Evolutionary conservation across 1,140 invertebrate species (phyloP).

Genomic region (Megalopta genalis): DNA sequence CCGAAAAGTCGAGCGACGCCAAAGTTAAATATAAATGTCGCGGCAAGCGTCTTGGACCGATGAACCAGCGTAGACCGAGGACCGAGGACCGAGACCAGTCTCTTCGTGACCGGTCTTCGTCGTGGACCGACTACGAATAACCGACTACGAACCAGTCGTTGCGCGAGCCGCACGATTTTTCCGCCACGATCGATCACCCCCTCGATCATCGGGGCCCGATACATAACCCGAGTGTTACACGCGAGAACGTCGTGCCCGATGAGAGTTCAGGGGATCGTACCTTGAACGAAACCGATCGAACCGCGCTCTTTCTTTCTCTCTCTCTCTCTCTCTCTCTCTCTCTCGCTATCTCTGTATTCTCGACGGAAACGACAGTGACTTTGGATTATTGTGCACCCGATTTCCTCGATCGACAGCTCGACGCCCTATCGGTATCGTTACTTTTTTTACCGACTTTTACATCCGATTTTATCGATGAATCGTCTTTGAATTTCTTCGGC

Average conservation of each 20-base stretch:
- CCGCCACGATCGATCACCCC: conserved; percentile 8
- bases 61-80: conserved; percentile 68
- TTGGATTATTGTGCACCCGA: not conserved
- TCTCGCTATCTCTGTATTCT: not conserved
- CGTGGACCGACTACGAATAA: conserved; percentile 62
- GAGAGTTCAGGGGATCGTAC: conserved; percentile 5
- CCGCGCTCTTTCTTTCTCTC: not conserved
- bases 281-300: conserved; percentile 22
- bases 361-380: not conserved
- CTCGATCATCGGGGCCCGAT: conserved; percentile 11
- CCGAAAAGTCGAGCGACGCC: conserved; percentile 78
- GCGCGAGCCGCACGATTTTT: not conserved
- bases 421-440: conserved; percentile 28
- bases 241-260: conserved; percentile 3
- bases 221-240: not conserved
- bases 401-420: conserved; percentile 14
- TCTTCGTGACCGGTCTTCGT: conserved; percentile 71
- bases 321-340: not conserved
- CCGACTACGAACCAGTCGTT: conserved; percentile 50
- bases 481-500: no score
- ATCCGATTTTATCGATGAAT: no score
- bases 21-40: conserved; percentile 80
- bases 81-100: conserved; percentile 63
- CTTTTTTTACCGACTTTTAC: not conserved
- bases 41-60: conserved; percentile 75